Percentiles rank a stretch among this genome's conserved stretches.
phyloP scores from a whole-genome alignment of 2,797 vertebrate species.

The Pogonophryne albipinna region DNA sequence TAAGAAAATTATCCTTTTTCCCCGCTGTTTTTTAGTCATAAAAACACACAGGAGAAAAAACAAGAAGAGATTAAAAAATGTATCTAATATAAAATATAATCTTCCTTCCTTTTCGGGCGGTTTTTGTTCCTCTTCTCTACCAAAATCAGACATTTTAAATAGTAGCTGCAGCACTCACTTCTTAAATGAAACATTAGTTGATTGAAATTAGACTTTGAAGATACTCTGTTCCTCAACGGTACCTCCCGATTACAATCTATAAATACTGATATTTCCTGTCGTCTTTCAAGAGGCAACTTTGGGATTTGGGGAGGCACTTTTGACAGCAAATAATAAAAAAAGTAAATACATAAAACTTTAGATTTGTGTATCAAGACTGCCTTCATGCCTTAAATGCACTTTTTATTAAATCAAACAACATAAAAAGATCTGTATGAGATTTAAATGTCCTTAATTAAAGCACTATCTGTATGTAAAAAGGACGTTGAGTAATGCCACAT shows the following conservation, averaged over 20 bases:
- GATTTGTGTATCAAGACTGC: neutral
- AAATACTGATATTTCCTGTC: neutral
- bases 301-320: slow-evolving; percentile 13
- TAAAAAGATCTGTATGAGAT: too few relatives aligned
- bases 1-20: too few relatives aligned
- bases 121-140: too few relatives aligned
- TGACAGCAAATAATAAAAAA: neutral
- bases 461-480: neutral
- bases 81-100: too few relatives aligned
- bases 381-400: neutral
- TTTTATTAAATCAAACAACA: too few relatives aligned
- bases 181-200: neutral
- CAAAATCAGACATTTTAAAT: neutral
- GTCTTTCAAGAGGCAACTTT: neutral
- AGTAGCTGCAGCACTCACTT: neutral
- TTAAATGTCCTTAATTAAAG: neutral
- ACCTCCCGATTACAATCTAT: neutral
- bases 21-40: too few relatives aligned
- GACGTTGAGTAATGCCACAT: neutral
- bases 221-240: neutral
- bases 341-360: neutral
- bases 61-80: too few relatives aligned
- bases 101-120: too few relatives aligned
- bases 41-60: too few relatives aligned
- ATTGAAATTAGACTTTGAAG: neutral